Evolutionary conservation across 23 tunicate genomes (phyloP).

Genomic region (Diplosoma virens): DNA sequence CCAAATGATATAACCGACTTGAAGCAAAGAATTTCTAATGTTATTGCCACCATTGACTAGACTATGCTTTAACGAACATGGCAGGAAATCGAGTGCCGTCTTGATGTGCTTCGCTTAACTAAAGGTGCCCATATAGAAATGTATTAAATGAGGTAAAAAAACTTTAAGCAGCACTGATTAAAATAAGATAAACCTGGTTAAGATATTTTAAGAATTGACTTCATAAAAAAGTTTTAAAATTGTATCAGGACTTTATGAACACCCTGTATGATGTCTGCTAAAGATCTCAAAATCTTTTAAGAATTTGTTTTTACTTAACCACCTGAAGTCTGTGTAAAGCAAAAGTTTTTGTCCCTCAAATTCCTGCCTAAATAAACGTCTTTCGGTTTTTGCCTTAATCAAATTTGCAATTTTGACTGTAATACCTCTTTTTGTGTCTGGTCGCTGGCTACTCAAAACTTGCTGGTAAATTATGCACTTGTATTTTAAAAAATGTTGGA

Average conservation of each 20-base stretch:
- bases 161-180: too few relatives aligned
- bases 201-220: too few relatives aligned
- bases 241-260: background rate
- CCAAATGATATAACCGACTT: too few relatives aligned
- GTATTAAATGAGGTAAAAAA: too few relatives aligned
- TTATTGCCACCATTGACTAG: too few relatives aligned
- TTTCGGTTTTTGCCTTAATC: slow-evolving; percentile 8
- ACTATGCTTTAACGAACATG: too few relatives aligned
- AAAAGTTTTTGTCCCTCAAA: slow-evolving; percentile 1
- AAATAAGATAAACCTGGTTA: too few relatives aligned
- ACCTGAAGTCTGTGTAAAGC: slow-evolving; percentile 27
- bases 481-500: slow-evolving; percentile 20
- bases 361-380: slow-evolving; percentile 14
- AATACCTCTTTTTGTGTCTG: slow-evolving; percentile 20
- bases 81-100: too few relatives aligned
- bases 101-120: too few relatives aligned
- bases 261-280: background rate
- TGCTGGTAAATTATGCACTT: slow-evolving; percentile 34
- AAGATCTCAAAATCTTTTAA: background rate
- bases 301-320: slow-evolving; percentile 23
- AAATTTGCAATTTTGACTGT: slow-evolving; percentile 13
- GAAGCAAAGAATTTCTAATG: too few relatives aligned
- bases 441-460: slow-evolving; percentile 7
- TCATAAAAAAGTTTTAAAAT: too few relatives aligned
- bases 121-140: too few relatives aligned